Base-by-base conservation (phyloP, 2,113 vertebrate genomes). In the Misgurnus mizolepis region DNA sequence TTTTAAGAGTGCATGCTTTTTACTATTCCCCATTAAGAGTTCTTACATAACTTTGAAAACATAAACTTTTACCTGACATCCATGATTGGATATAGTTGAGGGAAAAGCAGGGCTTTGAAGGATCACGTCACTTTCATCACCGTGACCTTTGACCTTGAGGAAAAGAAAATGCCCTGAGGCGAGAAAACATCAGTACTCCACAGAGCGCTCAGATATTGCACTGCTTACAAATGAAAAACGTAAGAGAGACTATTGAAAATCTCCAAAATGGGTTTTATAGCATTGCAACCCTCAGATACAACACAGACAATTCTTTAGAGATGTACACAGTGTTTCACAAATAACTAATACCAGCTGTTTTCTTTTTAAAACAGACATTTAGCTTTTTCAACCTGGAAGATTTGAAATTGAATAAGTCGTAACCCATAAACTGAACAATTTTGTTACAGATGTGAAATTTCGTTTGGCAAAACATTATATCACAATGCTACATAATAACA, bases 91-190 rank as follows among this genome's bases (percentile, higher is more conserved):
- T 67, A 93, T 79, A 2, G 86, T 91, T 18, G 84, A 82, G 76
- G 94, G 94, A 77, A 96, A 90, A 50, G 70, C 85, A 12, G 83
- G 71, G 67, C 96, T 96, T 76, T 90, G 86, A 82, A 93, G 81
- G 45, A 82, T 89, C 0, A 94, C 93, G 64, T 87, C 55, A 3
- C 80, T 88, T 0, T 67, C 81, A 0, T 86, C 87, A 58, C 85
- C 83, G 60, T 72, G 87, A 71, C 88, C 90, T 66, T 89, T 85
- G 43, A 94, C 89, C 83, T 87, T 88, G 68, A 96, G 83, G 82
- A 95, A 93, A 64, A 97, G 90, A 78, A 96, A 96, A 84, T 93
- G 90, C 41, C 95, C 96, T 97, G 80, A 81, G 22, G 82, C 58
- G 3, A n/a, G 68, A 81, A 49, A 78, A 82, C 22, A 82, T 60